Percentiles rank a stretch among this genome's conserved stretches.
Conservation (phyloP, 2,797 vertebrate species). For the Eospalax fontanierii region DNA sequence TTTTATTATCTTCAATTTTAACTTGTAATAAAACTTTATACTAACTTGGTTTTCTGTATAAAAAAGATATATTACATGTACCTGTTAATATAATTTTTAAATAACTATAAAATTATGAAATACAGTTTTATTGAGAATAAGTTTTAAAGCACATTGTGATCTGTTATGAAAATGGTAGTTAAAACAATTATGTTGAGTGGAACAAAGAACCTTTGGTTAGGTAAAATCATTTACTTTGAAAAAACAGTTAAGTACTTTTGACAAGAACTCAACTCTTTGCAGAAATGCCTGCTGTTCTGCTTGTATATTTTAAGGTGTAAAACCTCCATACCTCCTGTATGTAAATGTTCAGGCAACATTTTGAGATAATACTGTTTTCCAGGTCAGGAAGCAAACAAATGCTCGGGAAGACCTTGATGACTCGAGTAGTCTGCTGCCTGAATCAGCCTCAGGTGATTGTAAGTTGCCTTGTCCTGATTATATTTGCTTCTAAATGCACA, state of each 20-base stretch:
- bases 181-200: background rate
- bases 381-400: slow-evolving; percentile 87
- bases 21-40: no score
- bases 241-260: background rate
- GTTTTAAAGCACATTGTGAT: background rate
- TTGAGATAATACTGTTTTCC: background rate
- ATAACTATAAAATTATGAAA: no score
- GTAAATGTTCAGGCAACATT: background rate
- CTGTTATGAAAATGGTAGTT: background rate
- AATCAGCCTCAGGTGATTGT: slow-evolving; percentile 91
- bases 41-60: no score
- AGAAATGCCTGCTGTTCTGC: background rate
- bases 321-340: background rate
- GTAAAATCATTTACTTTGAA: background rate
- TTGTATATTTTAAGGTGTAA: background rate
- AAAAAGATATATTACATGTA: no score
- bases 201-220: slow-evolving; percentile 47
- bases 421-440: slow-evolving; percentile 90
- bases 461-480: slow-evolving; percentile 89
- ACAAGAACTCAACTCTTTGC: background rate
- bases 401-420: slow-evolving; percentile 91
- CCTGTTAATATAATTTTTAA: no score
- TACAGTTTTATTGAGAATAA: background rate
- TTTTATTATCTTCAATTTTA: no score
- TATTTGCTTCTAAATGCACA: slow-evolving; percentile 91